Evolutionary conservation across 1,140 invertebrate genomes (phyloP).

Genomic region (Camponotus vicinus): DNA sequence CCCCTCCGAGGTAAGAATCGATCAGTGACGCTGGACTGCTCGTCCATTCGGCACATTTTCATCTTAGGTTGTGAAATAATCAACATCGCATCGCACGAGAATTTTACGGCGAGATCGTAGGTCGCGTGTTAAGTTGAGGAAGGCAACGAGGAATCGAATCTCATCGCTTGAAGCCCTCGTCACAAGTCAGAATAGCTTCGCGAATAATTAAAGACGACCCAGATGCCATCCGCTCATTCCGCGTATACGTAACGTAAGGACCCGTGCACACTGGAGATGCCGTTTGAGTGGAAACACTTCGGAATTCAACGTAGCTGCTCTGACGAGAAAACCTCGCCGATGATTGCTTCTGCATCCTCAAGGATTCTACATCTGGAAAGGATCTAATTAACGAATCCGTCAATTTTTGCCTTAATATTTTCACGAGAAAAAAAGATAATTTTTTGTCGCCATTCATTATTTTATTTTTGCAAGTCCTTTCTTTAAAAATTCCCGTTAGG

Average conservation of each 20-base stretch:
- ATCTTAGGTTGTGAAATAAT: not conserved
- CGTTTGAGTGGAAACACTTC: not conserved
- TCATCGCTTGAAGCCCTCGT: conserved; percentile 66
- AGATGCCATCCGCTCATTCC: conserved; percentile 64
- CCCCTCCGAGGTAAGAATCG: not conserved
- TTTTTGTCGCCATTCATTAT: not conserved
- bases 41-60: conserved; percentile 22
- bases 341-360: conserved; percentile 7
- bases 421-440: not conserved
- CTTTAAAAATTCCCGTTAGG: not conserved
- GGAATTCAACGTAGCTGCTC: not conserved
- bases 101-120: not conserved
- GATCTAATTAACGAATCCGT: not conserved
- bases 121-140: conserved; percentile 10
- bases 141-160: conserved; percentile 64
- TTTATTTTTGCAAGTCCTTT: not conserved
- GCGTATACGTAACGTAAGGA: conserved; percentile 51
- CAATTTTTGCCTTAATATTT: not conserved
- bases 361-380: not conserved
- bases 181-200: conserved; percentile 72
- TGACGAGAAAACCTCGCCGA: conserved; percentile 4
- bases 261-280: conserved; percentile 28
- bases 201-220: conserved; percentile 76
- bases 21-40: not conserved
- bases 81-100: not conserved